Evolutionary conservation across 2,797 vertebrate species (phyloP), one percentile per base, ranked within the genome.

Genomic region (Melopsittacus undulatus): DNA sequence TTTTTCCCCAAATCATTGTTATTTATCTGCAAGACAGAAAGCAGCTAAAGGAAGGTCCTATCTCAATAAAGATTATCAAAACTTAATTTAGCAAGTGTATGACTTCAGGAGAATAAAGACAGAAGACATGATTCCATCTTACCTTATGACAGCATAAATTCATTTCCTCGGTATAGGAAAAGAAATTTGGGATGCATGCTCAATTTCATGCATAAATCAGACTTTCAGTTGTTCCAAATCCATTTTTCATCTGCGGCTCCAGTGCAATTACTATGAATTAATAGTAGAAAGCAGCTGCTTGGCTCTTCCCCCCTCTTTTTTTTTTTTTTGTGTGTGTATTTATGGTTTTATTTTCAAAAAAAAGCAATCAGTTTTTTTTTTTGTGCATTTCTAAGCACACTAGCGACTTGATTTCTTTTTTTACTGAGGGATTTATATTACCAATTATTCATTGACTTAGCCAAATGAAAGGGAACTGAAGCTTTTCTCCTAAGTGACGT

Each of bases 11-110:
- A 42, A 83, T 87, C 66, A 74, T 63, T 83, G 16, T 51, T 94
- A 66, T 27, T 78, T 92, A 91, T 86, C 75, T 94, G 87, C 83
- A 96, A 96, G 73, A 86, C 29, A 46, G n/a, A 95, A 90, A 75
- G 45, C 42, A 92, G 57, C 23, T 77, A 42, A 87, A 94, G 68
- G 87, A 75, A 90, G 22, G 63, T 64, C 80, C 38, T 78, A 48
- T 51, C 79, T 95, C 85, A 85, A 91, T 95, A 94, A 78, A 84
- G 57, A 26, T 48, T 96, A 85, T 42, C 9, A 66, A 84, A 88
- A 95, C 34, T n/a, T 74, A 74, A 90, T 90, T 89, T 90, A 91
- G 32, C 30, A 85, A 68, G 54, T 32, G 11, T 40, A 57, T 32
- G 83, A 70, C 40, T 92, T 51, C 51, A 82, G 54, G 49, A 95